Evolutionary conservation across 2,888 invertebrate genomes (phyloP), one percentile per base, ranked within the genome.

Genomic region (Trachelus tabidus): DNA sequence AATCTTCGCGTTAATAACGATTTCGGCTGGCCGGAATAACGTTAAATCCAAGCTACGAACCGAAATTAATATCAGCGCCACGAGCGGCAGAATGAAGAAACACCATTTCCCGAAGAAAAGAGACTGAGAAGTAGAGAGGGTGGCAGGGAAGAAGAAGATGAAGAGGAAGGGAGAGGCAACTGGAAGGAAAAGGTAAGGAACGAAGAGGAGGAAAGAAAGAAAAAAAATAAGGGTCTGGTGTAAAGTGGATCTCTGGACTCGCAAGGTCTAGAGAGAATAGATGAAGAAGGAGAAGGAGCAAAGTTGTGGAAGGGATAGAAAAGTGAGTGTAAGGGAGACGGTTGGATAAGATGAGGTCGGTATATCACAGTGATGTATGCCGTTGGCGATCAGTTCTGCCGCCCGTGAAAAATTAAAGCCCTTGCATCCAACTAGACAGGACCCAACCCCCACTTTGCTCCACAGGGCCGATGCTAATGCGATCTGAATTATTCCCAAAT

Each of bases 361-460:
- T 82, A 81, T 77, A 82, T 82, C 82, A 81, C 75, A 56, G 76
- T 83, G 83, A 83, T 81, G 78, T 80, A 83, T 81, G 79, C 76
- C 71, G 37, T 76, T 74, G 74, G 77, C 80, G 80, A 83, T 81
- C 81, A 79, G 80, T 78, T 81, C 79, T 81, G 79, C 79, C 75
- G 37, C 34, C 71, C 79, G 75, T 81, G 81, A 83, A 83, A 83
- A 83, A 83, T 82, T 78, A 81, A 81, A 75, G 80, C 79, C 78
- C 76, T 76, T 76, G 75, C 79, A 74, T 76, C 76, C 37, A 71
- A 76, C 73, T 69, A 35, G 40, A 77, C 77, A 37, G 33, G 34
- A 33, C 34, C 31, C 34, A 11, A 23, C 73, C 56, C 75, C 73
- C 73, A 76, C 69, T 75, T 68, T 35, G n/a, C 69, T 40, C 73